Percentiles rank a stretch among this genome's conserved stretches.
These are phyloP conservation scores for Hyppa rectilinea DNA, from an alignment of 2,888 invertebrate species.

Conservation along the genomic window DNA sequence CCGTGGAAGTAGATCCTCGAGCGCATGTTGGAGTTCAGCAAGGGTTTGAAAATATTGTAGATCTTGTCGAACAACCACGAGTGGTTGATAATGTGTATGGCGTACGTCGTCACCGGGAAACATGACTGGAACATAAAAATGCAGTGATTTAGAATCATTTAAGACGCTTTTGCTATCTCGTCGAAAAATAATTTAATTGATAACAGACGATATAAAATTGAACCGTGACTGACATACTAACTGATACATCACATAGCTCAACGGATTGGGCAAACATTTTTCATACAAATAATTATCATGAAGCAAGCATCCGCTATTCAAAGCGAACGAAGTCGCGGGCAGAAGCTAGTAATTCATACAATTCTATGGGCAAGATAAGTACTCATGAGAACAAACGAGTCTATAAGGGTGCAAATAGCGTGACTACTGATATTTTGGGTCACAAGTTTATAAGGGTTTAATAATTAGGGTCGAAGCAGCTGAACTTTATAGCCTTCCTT, in stretches of 20 bases:
- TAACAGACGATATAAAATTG: no score
- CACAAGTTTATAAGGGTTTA: background rate
- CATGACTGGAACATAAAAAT: slow-evolving; percentile 89
- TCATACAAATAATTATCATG: no score
- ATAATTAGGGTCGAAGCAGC: background rate
- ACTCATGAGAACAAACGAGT: background rate
- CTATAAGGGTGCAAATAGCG: background rate
- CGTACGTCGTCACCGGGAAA: slow-evolving; percentile 93
- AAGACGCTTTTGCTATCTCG: background rate
- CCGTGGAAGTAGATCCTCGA: slow-evolving; percentile 93
- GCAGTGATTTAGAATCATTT: background rate
- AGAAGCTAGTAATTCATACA: no score
- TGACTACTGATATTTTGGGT: background rate
- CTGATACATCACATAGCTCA: no score
- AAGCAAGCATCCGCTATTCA: no score
- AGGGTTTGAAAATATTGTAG: slow-evolving; percentile 94
- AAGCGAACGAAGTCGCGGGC: no score
- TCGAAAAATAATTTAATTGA: background rate
- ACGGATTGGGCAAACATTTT: no score
- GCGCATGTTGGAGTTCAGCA: slow-evolving; percentile 93
- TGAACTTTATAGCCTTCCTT: background rate
- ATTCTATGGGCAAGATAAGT: no score
- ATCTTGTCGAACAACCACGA: slow-evolving; percentile 95
- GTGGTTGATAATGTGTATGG: slow-evolving; percentile 95
- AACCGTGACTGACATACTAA: no score